Percentiles rank a stretch among this genome's conserved stretches.
Evolutionary conservation across 2,888 invertebrate species (phyloP).

Genomic region (Megastigmus dorsalis): DNA sequence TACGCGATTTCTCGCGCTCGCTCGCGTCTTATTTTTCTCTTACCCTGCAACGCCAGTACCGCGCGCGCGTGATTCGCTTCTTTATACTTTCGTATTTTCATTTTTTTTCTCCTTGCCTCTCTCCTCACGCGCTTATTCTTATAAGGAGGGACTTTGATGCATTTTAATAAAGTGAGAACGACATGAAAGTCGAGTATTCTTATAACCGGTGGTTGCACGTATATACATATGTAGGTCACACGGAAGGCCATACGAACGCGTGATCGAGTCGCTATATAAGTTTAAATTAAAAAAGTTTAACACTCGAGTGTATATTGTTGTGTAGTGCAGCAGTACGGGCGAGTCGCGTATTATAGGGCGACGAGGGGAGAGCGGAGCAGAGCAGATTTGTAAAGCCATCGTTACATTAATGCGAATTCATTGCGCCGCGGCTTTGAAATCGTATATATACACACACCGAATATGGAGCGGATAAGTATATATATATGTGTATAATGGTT

Average conservation of each 20-base stretch:
- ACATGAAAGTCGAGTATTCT: conserved; percentile 24
- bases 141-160: conserved; percentile 17
- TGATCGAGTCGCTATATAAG: conserved; percentile 23
- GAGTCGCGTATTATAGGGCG: too few relatives aligned
- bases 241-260: conserved; percentile 28
- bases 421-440: neutral
- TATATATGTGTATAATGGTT: too few relatives aligned
- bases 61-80: too few relatives aligned
- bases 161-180: conserved; percentile 37
- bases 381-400: conserved; percentile 31
- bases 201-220: too few relatives aligned
- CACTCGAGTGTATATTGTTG: neutral
- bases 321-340: too few relatives aligned
- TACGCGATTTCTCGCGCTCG: too few relatives aligned
- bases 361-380: too few relatives aligned
- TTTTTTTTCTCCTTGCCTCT: neutral
- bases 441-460: too few relatives aligned
- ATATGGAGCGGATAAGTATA: too few relatives aligned
- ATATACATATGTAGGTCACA: conserved; percentile 34
- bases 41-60: too few relatives aligned
- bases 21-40: too few relatives aligned
- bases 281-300: conserved; percentile 52
- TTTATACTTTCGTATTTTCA: neutral
- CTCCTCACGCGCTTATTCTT: neutral
- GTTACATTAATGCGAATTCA: conserved; percentile 3